phyloP scores from a whole-genome alignment of 2,113 vertebrate species.

The Bujurquina vittata region DNA sequence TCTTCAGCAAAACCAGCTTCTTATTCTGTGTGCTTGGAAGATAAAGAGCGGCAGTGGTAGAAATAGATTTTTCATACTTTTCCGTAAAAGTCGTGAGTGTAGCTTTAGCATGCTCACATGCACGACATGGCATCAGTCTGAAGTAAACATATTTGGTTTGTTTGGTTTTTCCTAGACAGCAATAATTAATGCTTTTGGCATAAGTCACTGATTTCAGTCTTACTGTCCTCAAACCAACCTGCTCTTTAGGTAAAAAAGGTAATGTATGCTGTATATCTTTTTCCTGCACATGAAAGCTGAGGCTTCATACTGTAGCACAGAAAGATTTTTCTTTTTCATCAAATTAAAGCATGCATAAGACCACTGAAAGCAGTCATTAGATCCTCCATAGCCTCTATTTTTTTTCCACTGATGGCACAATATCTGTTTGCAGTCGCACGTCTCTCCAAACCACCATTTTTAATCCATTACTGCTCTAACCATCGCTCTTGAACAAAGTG shows the following conservation, averaged over 20 bases:
- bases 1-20: background rate
- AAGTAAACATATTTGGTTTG: background rate
- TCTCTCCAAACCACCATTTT: background rate
- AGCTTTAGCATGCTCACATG: background rate
- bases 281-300: background rate
- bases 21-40: background rate
- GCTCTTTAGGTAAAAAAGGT: background rate
- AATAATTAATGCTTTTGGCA: background rate
- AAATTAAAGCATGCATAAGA: background rate
- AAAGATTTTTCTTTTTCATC: background rate
- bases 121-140: background rate
- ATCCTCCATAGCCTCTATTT: background rate
- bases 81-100: background rate
- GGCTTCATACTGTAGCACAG: too few species aligned
- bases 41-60: background rate
- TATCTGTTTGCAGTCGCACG: background rate
- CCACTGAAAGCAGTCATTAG: background rate
- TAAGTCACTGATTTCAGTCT: background rate
- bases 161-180: background rate
- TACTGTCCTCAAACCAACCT: background rate
- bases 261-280: background rate
- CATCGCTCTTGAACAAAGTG: background rate
- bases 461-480: background rate
- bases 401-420: background rate
- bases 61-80: background rate